Percentiles rank a stretch among this genome's conserved stretches.
These are phyloP conservation scores for Callyntrura sp. DNA, from an alignment of 2,888 invertebrate species.

Conservation along the genomic window DNA sequence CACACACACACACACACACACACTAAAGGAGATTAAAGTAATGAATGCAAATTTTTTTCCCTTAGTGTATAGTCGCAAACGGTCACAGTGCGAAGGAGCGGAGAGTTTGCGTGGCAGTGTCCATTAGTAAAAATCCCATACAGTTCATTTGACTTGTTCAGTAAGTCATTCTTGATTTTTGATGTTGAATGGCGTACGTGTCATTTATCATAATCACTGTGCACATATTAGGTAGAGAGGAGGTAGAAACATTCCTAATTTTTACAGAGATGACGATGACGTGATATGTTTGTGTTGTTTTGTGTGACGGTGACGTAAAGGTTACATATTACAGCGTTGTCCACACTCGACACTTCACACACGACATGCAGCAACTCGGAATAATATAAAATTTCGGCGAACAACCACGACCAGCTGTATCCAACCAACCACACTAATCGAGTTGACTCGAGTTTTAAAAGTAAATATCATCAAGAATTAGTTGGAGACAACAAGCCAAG, in stretches of 20 bases:
- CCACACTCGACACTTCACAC: no score
- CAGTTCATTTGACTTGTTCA: slow-evolving; percentile 1
- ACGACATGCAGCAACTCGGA: no score
- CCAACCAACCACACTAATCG: slow-evolving; percentile 21
- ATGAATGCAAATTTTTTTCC: slow-evolving; percentile 37
- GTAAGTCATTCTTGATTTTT: slow-evolving; percentile 13
- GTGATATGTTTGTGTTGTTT: slow-evolving; percentile 4
- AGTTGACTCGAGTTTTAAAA: slow-evolving; percentile 35
- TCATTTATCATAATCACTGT: slow-evolving; percentile 62
- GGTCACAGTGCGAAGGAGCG: slow-evolving; percentile 38
- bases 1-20: no score
- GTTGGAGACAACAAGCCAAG: slow-evolving; percentile 50
- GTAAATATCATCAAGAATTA: slow-evolving; percentile 22
- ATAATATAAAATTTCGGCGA: slow-evolving; percentile 13
- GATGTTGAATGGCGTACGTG: slow-evolving; percentile 11
- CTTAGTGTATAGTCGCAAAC: no score
- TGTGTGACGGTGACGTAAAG: background rate
- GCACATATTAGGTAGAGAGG: slow-evolving; percentile 26
- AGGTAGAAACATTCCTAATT: no score
- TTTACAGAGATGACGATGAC: slow-evolving; percentile 26
- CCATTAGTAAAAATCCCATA: background rate
- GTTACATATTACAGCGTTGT: slow-evolving; percentile 18
- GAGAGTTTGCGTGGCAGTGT: slow-evolving; percentile 34
- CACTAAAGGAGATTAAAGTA: background rate
- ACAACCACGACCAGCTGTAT: background rate